These are phyloP conservation scores for Parauchenoglanis punctatus DNA, from an alignment of 2,797 vertebrate species.

Conservation along the genomic window DNA sequence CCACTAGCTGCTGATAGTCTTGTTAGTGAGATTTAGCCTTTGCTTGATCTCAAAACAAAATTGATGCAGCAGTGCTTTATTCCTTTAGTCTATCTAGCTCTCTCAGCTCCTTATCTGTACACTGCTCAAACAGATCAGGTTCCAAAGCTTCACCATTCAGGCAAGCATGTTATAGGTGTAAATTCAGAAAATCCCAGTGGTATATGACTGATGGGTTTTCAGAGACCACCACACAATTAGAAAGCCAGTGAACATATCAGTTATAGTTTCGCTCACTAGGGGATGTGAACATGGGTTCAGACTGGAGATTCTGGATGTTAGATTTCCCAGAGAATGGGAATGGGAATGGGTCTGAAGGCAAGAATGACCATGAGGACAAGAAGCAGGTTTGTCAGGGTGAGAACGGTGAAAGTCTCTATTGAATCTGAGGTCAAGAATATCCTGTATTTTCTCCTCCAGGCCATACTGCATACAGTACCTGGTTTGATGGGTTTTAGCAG, in stretches of 20 bases:
- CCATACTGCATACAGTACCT: background rate
- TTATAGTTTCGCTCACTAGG: background rate
- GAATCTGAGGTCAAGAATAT: background rate
- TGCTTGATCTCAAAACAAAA: background rate
- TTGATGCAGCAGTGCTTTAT: background rate
- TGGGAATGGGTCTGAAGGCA: background rate
- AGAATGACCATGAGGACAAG: background rate
- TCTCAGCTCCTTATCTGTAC: background rate
- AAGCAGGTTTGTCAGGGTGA: background rate
- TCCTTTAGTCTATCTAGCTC: background rate
- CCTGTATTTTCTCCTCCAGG: background rate
- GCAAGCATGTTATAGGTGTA: background rate
- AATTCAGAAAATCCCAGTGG: background rate
- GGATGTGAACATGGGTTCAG: background rate
- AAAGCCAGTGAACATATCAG: background rate
- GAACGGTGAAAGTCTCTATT: background rate
- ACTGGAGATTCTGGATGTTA: background rate
- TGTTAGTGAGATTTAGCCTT: background rate
- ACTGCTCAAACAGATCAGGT: background rate
- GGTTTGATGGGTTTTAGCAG: background rate
- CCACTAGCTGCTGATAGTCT: background rate
- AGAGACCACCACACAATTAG: background rate
- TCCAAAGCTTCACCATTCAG: background rate
- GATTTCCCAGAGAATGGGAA: background rate
- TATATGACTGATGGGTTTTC: background rate